These are phyloP conservation scores for Cephus pulcher DNA, from an alignment of 2,888 invertebrate genomes.

Conservation along the genomic window DNA sequence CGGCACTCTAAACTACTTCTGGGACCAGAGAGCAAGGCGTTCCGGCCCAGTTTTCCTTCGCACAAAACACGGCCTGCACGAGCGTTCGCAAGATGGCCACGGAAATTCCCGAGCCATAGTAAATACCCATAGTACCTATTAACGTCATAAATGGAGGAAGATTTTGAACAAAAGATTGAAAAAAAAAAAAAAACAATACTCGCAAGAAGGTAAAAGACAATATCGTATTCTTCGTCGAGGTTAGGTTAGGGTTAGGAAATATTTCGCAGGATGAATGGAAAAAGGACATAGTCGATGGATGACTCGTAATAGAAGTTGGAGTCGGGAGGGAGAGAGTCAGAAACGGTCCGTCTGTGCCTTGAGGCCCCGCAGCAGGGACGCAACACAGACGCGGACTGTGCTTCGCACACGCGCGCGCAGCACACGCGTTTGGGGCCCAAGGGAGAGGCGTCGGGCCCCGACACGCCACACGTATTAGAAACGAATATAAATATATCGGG, in stretches of 20 bases:
- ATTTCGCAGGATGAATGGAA: background rate
- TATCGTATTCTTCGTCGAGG: background rate
- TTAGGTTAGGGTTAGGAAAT: background rate
- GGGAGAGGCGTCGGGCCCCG: slow-evolving; percentile 39
- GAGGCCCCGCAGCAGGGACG: slow-evolving; percentile 11
- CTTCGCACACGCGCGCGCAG: slow-evolving; percentile 2
- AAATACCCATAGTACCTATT: background rate
- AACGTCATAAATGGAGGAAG: background rate
- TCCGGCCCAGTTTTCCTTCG: background rate
- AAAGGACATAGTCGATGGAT: slow-evolving; percentile 7
- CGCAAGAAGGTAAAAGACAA: background rate
- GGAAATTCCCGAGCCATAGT: background rate
- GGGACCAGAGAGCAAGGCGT: background rate
- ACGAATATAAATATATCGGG: slow-evolving; percentile 60
- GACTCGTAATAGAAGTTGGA: slow-evolving; percentile 22
- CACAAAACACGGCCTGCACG: background rate
- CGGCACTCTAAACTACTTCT: background rate
- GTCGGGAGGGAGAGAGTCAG: slow-evolving; percentile 12
- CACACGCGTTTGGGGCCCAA: slow-evolving; percentile 21
- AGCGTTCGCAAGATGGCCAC: background rate
- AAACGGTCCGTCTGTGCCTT: slow-evolving; percentile 12
- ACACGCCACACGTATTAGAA: slow-evolving; percentile 57
- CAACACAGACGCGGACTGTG: background rate
- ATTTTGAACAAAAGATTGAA: background rate
- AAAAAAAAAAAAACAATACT: background rate